Conservation (phyloP, 2,113 vertebrate genomes). For the Mola mola region DNA sequence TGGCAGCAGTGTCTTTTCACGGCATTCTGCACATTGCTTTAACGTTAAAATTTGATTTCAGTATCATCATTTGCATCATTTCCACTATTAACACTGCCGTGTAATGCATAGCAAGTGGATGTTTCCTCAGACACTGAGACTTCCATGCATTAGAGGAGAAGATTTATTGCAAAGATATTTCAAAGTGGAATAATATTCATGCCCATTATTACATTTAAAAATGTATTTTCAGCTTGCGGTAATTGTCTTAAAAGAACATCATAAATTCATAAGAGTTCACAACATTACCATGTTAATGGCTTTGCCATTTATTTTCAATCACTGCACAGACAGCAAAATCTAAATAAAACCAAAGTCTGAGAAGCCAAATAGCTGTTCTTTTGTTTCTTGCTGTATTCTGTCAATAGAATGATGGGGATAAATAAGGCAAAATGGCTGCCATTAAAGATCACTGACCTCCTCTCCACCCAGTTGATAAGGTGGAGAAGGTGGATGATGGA, state of each 20-base stretch:
- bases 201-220: constrained; percentile 10
- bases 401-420: too few species aligned
- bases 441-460: background rate
- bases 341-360: background rate
- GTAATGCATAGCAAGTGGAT: constrained; percentile 6
- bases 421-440: background rate
- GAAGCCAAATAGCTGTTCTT: background rate
- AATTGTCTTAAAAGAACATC: background rate
- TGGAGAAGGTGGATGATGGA: background rate
- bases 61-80: constrained; percentile 1
- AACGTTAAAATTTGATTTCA: constrained; percentile 12
- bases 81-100: background rate
- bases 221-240: constrained; percentile 18
- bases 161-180: background rate
- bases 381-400: background rate
- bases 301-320: constrained; percentile 1
- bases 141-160: background rate
- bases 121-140: background rate
- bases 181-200: constrained; percentile 16
- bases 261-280: constrained; percentile 22
- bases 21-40: background rate
- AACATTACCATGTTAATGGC: constrained; percentile 27
- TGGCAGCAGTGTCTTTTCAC: background rate
- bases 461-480: background rate
- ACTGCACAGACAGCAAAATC: background rate